Evolutionary conservation across 1,140 invertebrate species (phyloP).

Genomic region (Ostrea edulis): DNA sequence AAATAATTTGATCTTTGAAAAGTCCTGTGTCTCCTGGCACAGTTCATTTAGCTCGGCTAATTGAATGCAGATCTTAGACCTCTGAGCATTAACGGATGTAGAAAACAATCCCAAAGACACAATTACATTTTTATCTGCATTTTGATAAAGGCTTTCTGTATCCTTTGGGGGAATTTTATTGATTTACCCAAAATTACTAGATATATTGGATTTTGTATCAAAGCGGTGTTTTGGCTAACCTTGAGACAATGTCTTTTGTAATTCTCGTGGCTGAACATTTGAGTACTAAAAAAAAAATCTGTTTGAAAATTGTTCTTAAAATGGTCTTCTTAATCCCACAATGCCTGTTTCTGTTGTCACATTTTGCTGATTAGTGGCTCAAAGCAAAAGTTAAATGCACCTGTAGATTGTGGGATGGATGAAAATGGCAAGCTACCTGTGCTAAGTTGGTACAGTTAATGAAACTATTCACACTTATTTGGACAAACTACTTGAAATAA

Average conservation of each 20-base stretch:
- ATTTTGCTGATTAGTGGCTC: neutral
- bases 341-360: neutral
- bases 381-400: conserved; percentile 6
- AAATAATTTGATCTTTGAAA: conserved; percentile 21
- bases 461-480: conserved; percentile 14
- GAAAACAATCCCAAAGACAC: conserved; percentile 29
- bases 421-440: neutral
- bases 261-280: neutral
- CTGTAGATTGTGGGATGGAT: neutral
- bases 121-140: conserved; percentile 33
- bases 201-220: neutral
- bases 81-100: conserved; percentile 24
- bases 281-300: neutral
- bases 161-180: conserved; percentile 31
- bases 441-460: neutral
- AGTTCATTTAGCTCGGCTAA: conserved; percentile 32
- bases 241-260: conserved; percentile 4
- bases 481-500: conserved; percentile 26
- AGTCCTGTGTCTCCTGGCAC: conserved; percentile 8
- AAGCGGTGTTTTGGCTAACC: neutral
- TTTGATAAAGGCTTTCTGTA: conserved; percentile 2
- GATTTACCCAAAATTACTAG: conserved; percentile 17
- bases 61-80: conserved; percentile 31
- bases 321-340: neutral
- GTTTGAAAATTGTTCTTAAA: neutral